Base-by-base conservation (phyloP, 2,888 invertebrate genomes). In the Omphaloscelis lunosa region DNA sequence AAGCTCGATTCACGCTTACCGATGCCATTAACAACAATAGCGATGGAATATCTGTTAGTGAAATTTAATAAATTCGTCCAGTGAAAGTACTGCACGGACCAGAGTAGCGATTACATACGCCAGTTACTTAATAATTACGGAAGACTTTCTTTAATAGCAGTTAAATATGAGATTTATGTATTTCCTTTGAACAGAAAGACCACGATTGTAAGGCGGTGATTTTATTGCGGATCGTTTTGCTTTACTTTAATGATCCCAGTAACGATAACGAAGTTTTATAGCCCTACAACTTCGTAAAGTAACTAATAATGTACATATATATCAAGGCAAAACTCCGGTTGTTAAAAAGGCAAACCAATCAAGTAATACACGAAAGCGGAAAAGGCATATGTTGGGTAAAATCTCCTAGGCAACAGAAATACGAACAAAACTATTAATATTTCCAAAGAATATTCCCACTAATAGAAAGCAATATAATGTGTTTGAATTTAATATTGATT, bases 31-130 rank as follows among this genome's bases (percentile, higher is more conserved):
- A 79, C 69, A 83, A 83, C 83, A 81, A 89, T 84, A 75, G 66
- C 69, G 20, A 76, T 80, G 65, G 82, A 66, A 58, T 79, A 75
- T 78, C 72, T 71, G 79, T 58, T 62, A 72, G 84, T 88, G 86
- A 89, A 89, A 88, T 88, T 90, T 74, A 68, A 88, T 84, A 86
- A 88, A 87, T 88, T 87, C 79, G 82, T 76, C 59, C 72, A 88
- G 90, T 89, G 90, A 90, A 90, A 90, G 90, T 89, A 82, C 71
- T 62, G 48, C 48, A 88, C 79, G 70, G 69, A 68, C 74, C 61
- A 86, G 75, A 81, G 72, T 75, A 63, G 66, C 41, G 72, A 80
- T 88, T 88, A 78, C 82, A 86, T 68, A 80, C 87, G 66, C 61
- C 63, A 85, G 74, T 83, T 82, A 75, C 65, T 81, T 79, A 83